A percentile compares a stretch with the other conserved stretches of the same genome.
phyloP scores from a whole-genome alignment of 1,140 invertebrate genomes.

The Ruditapes philippinarum region DNA sequence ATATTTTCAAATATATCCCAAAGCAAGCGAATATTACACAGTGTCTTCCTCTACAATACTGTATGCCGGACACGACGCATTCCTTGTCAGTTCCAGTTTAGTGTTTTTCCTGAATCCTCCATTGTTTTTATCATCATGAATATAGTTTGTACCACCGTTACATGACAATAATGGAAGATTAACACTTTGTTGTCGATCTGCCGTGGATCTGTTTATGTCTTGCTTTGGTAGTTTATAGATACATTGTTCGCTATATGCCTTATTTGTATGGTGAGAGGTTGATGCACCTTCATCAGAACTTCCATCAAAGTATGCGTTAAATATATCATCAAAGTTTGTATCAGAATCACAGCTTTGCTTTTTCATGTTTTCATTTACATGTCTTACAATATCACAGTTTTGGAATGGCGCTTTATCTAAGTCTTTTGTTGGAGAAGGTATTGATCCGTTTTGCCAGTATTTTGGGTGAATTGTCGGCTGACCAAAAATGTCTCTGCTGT shows the following conservation, averaged over 20 bases:
- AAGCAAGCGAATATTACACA: neutral
- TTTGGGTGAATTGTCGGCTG: conserved; percentile 11
- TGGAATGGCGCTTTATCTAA: neutral
- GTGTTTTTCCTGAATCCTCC: neutral
- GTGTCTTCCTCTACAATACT: neutral
- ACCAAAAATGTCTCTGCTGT: conserved; percentile 28
- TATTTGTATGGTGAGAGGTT: neutral
- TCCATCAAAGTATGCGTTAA: neutral
- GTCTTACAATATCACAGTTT: neutral
- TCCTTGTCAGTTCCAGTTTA: neutral
- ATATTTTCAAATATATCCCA: too few species aligned
- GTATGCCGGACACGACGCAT: neutral
- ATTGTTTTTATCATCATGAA: neutral
- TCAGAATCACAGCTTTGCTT: conserved; percentile 23
- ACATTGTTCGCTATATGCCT: neutral
- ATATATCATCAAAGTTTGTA: neutral
- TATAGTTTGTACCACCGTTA: neutral
- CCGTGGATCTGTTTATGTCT: neutral
- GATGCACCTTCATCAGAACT: neutral
- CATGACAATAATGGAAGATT: neutral
- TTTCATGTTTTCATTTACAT: neutral
- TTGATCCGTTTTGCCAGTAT: conserved; percentile 16
- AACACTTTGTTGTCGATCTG: neutral
- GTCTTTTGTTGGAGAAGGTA: neutral
- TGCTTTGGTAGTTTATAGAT: neutral